Conservation (phyloP, 2,888 invertebrate genomes). For the Cepaea hortensis region DNA sequence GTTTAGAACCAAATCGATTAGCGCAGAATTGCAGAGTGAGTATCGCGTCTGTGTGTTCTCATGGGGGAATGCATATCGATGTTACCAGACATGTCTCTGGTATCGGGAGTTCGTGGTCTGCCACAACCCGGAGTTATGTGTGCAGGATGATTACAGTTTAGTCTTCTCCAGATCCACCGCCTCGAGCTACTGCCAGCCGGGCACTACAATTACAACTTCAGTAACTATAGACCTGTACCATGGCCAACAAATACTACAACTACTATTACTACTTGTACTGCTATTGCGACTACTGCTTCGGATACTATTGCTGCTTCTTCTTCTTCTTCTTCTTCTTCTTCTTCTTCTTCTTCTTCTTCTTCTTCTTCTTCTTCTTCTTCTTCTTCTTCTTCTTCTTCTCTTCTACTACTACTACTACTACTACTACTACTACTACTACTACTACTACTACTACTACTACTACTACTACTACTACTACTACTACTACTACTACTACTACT, state of each 20-base stretch:
- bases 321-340: not conserved
- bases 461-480: not conserved
- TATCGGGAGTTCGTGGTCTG: too few relatives aligned
- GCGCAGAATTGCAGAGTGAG: too few relatives aligned
- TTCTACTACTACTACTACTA: constrained; percentile 22
- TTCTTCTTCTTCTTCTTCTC: constrained; percentile 25
- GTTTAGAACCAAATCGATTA: too few relatives aligned
- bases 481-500: not conserved
- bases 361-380: constrained; percentile 4
- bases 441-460: constrained; percentile 9
- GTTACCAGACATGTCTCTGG: too few relatives aligned
- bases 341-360: constrained; percentile 34
- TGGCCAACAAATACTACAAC: constrained; percentile 1
- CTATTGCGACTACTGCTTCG: not conserved
- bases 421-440: constrained; percentile 42
- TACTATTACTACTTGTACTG: constrained; percentile 39
- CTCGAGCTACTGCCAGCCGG: too few relatives aligned
- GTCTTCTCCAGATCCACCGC: too few relatives aligned
- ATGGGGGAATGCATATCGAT: too few relatives aligned
- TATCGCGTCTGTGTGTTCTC: too few relatives aligned
- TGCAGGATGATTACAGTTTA: too few relatives aligned
- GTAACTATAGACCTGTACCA: not conserved
- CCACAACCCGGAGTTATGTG: too few relatives aligned
- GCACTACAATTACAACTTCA: too few relatives aligned
- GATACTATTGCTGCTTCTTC: not conserved